phyloP scores from a whole-genome alignment of 2,888 invertebrate species.

The Leucophora obtusa region DNA sequence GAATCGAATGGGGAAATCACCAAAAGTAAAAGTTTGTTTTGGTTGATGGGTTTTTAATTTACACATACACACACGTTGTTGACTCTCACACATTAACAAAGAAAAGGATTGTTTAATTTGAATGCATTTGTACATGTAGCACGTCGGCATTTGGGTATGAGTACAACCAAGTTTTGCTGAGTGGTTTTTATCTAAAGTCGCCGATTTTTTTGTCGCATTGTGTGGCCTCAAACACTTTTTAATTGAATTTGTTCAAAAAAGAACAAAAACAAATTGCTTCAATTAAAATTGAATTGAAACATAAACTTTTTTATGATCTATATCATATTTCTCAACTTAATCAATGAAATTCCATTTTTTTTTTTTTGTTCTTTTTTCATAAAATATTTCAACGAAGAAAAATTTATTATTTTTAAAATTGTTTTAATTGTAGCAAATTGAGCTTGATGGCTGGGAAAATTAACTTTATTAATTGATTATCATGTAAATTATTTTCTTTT shows the following conservation, averaged over 20 bases:
- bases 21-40: background rate
- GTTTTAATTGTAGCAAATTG: background rate
- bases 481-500: background rate
- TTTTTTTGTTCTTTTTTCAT: background rate
- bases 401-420: background rate
- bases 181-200: background rate
- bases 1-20: background rate
- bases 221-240: slow-evolving; percentile 25
- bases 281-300: slow-evolving; percentile 18
- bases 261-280: background rate
- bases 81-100: background rate
- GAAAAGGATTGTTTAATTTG: background rate
- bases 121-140: background rate
- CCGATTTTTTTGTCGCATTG: background rate
- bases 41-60: background rate
- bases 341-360: background rate
- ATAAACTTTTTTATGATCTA: background rate
- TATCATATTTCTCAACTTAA: background rate
- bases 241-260: slow-evolving; percentile 17
- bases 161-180: background rate
- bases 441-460: background rate
- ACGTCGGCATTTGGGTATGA: background rate
- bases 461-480: background rate
- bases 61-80: background rate
- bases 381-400: background rate